phyloP scores from a whole-genome alignment of 2,113 vertebrate genomes.

The Tupaia chinensis region DNA sequence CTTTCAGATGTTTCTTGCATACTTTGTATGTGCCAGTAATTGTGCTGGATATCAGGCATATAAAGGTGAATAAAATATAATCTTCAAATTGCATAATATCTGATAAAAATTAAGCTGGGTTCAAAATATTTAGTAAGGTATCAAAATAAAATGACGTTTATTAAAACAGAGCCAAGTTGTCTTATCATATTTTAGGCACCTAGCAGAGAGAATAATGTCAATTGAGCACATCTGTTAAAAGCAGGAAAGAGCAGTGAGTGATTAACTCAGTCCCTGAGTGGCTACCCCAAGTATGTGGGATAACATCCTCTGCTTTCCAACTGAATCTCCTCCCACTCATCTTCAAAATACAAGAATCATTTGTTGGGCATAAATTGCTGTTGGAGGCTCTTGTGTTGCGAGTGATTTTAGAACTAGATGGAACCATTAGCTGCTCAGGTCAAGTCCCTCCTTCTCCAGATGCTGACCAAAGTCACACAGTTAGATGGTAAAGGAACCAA shows the following conservation, averaged over 20 bases:
- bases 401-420: neutral
- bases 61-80: neutral
- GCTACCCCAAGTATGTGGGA: neutral
- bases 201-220: neutral
- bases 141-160: neutral
- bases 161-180: neutral
- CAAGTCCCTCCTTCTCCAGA: neutral
- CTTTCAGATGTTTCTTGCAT: neutral
- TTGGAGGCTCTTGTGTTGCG: neutral
- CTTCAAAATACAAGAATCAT: neutral
- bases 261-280: neutral
- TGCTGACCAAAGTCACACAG: neutral
- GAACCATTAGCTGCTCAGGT: neutral
- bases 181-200: neutral
- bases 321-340: neutral
- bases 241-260: neutral
- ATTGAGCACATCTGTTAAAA: neutral
- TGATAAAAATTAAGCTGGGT: neutral
- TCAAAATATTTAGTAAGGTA: neutral
- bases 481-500: neutral
- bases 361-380: neutral
- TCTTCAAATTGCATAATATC: neutral
- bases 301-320: neutral
- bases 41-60: neutral
- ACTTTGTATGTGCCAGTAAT: neutral